Conservation (phyloP, 2,797 vertebrate genomes). For the Labeo calbasu region DNA sequence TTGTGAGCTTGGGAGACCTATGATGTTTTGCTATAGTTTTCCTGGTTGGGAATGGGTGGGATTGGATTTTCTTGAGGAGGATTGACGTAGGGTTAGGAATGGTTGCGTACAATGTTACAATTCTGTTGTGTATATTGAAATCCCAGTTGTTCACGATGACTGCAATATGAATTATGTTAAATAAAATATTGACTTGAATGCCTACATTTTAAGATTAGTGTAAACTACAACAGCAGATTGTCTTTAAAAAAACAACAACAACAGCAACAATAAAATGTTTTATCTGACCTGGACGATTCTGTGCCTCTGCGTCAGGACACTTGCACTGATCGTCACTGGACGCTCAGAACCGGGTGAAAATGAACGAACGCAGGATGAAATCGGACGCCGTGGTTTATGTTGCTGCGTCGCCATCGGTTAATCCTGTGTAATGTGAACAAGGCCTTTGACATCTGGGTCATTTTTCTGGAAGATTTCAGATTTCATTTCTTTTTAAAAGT, state of each 20-base stretch:
- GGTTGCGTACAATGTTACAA: slow-evolving; percentile 72
- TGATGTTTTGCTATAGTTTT: neutral
- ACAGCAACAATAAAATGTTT: slow-evolving; percentile 32
- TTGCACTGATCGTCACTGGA: neutral
- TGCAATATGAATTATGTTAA: slow-evolving; percentile 85
- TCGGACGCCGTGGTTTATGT: neutral
- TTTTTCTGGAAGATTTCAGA: neutral
- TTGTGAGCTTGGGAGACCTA: neutral
- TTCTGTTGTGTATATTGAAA: slow-evolving; percentile 82
- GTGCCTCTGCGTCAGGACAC: neutral
- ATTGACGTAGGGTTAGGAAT: slow-evolving; percentile 40
- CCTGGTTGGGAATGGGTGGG: neutral
- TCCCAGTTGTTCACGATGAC: slow-evolving; percentile 82
- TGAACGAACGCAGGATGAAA: neutral
- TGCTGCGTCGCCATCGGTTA: neutral
- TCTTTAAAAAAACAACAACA: neutral
- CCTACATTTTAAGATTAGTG: slow-evolving; percentile 62
- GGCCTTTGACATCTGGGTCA: neutral
- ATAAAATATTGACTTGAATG: slow-evolving; percentile 83
- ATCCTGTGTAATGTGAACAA: neutral
- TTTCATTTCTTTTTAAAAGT: neutral
- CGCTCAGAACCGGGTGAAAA: neutral
- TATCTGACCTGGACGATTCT: slow-evolving; percentile 31
- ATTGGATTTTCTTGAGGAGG: slow-evolving; percentile 53
- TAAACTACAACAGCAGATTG: slow-evolving; percentile 32